phyloP scores from a whole-genome alignment of 2,113 vertebrate genomes.

The Rhegmatorhina hoffmannsi region DNA sequence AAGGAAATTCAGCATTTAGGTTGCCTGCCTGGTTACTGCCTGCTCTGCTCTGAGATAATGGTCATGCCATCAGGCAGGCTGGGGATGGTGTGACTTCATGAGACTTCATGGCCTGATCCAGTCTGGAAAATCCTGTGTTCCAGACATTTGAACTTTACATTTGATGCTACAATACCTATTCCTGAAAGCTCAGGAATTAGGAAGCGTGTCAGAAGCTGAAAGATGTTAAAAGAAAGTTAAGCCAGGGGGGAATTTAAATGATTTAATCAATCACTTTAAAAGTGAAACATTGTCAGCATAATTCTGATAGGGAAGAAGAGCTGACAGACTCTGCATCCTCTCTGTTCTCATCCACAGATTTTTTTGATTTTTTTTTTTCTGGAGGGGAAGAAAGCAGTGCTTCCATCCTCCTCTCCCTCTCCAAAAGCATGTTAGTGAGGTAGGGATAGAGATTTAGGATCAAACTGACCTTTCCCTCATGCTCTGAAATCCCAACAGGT shows the following conservation, averaged over 20 bases:
- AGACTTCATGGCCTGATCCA: not conserved
- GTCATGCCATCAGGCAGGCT: not conserved
- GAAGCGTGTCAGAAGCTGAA: rapidly evolving
- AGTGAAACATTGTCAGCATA: not conserved
- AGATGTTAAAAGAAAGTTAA: not conserved
- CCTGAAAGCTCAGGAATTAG: not conserved
- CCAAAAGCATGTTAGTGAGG: not conserved
- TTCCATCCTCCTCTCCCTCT: not conserved
- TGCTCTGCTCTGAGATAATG: not conserved
- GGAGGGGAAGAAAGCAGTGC: not conserved
- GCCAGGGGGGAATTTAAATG: not conserved
- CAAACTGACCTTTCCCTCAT: not conserved
- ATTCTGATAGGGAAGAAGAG: not conserved
- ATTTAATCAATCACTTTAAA: not conserved
- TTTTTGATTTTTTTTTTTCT: not conserved
- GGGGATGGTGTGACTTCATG: not conserved
- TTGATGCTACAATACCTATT: not conserved
- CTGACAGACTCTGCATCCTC: not conserved
- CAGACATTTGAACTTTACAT: not conserved
- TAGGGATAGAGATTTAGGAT: not conserved
- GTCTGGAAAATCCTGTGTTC: slow-evolving; percentile 20
- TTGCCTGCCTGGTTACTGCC: not conserved
- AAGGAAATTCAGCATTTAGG: not conserved
- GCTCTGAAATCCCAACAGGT: not conserved
- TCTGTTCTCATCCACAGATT: not conserved